Evolutionary conservation across 2,797 vertebrate genomes (phyloP), one percentile per base, ranked within the genome.

Genomic region (Hylomyscus alleni): DNA sequence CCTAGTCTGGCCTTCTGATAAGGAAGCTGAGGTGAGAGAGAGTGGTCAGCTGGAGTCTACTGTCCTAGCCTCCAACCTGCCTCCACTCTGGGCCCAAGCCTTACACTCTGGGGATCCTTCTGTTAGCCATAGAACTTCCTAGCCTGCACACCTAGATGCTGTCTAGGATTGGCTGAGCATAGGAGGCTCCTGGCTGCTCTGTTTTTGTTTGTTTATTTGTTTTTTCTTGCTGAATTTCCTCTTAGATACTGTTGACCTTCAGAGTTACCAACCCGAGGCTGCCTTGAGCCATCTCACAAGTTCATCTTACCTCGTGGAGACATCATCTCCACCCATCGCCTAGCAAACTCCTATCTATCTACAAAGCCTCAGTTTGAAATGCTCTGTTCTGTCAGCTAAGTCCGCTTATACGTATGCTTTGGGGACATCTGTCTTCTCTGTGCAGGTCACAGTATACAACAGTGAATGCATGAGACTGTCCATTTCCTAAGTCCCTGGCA

Each of bases 111-210:
- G 6, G 20, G 13, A 3, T 29, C 7, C 0, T 60, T 50, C 62
- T 7, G 15, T 4, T 4, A 52, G 5, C 4, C 11, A 4, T 10
- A 1, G 11, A 47, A 14, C 44, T 13, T 67, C 78, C 6, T n/a
- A 19, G 44, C n/a, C 50, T 20, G 17, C 56, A 40, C 34, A 19
- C 31, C 6, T 2, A 0, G 6, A 20, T 40, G 54, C 44, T 29
- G 24, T 56, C 15, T 4, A 17, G 3, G 29, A 76, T 22, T 1
- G 0, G 19, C 69, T 34, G 40, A 0, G 6, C 37, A 58, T 0
- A 14, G 4, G 12, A 52, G 44, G 22, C n/a, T 52, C 56, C 69
- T 1, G 6, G 7, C 44, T 6, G 0, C 50, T 56, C 34, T 44
- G 22, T 1, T 65, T 65, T 60, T 44, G 44, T 60, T 65, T 60